A percentile compares a stretch with the other conserved stretches of the same genome.
phyloP scores from a whole-genome alignment of 2,113 vertebrate genomes.

The Lycaon pictus region DNA sequence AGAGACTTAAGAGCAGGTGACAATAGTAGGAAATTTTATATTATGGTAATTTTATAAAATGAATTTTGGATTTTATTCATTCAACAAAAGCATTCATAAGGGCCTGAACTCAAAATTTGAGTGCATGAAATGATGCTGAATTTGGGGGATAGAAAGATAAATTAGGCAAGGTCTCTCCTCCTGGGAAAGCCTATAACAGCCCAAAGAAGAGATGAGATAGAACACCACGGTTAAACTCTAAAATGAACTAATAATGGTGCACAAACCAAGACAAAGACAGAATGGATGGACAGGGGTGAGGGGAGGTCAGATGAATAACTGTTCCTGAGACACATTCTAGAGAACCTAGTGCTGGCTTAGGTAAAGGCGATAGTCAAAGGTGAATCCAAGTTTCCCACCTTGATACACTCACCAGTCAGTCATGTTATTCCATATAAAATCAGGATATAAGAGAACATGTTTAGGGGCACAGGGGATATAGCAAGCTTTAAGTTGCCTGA shows the following conservation, averaged over 20 bases:
- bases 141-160: background rate
- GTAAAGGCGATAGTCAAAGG: background rate
- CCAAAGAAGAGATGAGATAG: background rate
- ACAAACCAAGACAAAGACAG: background rate
- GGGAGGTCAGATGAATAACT: background rate
- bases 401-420: background rate
- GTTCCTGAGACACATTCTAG: background rate
- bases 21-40: background rate
- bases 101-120: background rate
- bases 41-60: background rate
- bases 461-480: background rate
- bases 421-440: background rate
- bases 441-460: background rate
- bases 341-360: background rate
- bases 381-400: background rate
- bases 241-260: background rate
- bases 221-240: background rate
- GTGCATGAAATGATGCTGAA: background rate
- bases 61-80: background rate
- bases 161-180: background rate
- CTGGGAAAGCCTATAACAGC: background rate
- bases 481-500: background rate
- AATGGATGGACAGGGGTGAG: rapidly evolving
- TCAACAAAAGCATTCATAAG: background rate
- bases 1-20: background rate